Evolutionary conservation across 92 coral and sea anemone genomes (phyloP).

Genomic region (Ricordea florida): DNA sequence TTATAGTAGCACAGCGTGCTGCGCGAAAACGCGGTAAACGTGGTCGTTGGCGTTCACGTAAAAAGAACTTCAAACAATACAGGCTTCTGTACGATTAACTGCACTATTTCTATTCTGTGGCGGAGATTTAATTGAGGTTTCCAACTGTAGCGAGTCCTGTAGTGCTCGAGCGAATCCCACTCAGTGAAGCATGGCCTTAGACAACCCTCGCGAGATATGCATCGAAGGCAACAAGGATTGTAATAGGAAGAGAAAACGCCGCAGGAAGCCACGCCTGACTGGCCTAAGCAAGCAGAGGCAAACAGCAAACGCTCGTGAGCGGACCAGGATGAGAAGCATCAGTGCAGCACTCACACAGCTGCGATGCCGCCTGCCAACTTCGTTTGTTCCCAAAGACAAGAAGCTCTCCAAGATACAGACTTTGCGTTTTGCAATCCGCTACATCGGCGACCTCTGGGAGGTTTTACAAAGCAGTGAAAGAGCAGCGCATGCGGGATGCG

Average conservation of each 20-base stretch:
- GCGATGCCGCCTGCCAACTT: constrained; percentile 80
- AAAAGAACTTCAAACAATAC: too few species aligned
- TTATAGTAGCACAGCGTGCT: too few species aligned
- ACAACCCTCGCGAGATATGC: constrained; percentile 1
- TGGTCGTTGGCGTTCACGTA: too few species aligned
- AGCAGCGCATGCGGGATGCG: background rate
- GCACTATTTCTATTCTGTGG: too few species aligned
- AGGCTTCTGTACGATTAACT: too few species aligned
- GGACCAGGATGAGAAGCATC: constrained; percentile 85
- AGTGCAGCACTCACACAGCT: constrained; percentile 88
- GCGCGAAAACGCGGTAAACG: too few species aligned
- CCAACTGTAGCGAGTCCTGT: background rate
- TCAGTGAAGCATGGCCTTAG: background rate
- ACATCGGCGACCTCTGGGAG: constrained; percentile 75
- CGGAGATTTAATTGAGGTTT: too few species aligned
- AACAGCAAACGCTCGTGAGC: constrained; percentile 93
- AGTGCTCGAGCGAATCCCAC: background rate
- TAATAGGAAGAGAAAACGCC: constrained; percentile 58
- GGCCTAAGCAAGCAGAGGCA: constrained; percentile 97
- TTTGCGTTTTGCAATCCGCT: constrained; percentile 87
- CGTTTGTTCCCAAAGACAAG: constrained; percentile 76
- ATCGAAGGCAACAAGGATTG: background rate
- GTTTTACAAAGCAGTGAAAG: constrained; percentile 64
- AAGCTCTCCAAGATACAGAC: constrained; percentile 98
- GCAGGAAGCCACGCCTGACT: constrained; percentile 88